Evolutionary conservation across 2,113 vertebrate species (phyloP), one percentile per base, ranked within the genome.

Genomic region (Melanerpes formicivorus): DNA sequence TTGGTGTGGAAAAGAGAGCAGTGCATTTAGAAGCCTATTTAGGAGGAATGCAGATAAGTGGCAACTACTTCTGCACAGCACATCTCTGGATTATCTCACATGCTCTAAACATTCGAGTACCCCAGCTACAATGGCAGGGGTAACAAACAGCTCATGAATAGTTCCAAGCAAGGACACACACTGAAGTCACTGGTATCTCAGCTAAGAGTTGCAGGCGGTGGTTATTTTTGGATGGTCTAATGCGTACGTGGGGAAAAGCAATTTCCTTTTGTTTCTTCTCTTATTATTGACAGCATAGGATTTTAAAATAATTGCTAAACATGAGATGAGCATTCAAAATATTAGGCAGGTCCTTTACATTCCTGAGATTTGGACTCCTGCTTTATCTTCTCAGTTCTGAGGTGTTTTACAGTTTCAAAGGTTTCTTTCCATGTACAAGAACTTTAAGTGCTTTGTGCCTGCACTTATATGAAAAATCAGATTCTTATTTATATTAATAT

Each of bases 41-140:
- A 81, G 91, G 78, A 95, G 91, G 94, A 96, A 96, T 90, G 91
- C 71, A 96, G 96, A 96, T 95, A 96, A 95, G 93, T 83, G 79
- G 91, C 83, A 92, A 87, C 80, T 80, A 90, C 90, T 96, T 87
- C 87, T 94, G 80, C 30, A 37, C 83, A 92, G 79, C 60, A 32
- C 4, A 40, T 91, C 81, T 89, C 95, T 96, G 96, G 95, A 94
- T 94, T 95, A 95, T 95, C 90, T 96, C 95, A 94, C 59, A 87
- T 26, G 65, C 71, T 84, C 77, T 75, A 90, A 94, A 88, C 73
- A 80, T 87, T 77, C 8, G 58, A 87, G 78, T 74, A 77, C 72
- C 58, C 60, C 29, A 60, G 58, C 87, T 54, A 10, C 72, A 65
- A 87, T 6, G 50, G 81, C 82, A 89, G 29, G 18, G 29, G 44